A percentile compares a stretch with the other conserved stretches of the same genome.
Evolutionary conservation across 2,797 vertebrate genomes (phyloP).

Genomic region (Coregonus suidteri): DNA sequence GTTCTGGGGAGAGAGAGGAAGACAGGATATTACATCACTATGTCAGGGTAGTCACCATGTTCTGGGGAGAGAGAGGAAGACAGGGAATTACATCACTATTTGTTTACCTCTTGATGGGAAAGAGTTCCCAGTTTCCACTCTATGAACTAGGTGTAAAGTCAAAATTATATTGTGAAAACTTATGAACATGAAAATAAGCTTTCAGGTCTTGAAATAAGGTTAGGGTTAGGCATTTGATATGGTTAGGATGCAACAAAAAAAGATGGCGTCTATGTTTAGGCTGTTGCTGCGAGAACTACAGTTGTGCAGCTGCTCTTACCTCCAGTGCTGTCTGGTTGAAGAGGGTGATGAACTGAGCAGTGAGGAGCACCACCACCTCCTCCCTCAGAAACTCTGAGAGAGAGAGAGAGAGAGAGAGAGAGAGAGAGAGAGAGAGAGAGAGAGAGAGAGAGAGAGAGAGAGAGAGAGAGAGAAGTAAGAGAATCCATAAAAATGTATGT

Average conservation of each 20-base stretch:
- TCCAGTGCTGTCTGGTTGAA: slow-evolving; percentile 62
- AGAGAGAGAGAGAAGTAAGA: slow-evolving; percentile 22
- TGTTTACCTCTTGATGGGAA: not conserved
- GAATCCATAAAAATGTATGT: slow-evolving; percentile 26
- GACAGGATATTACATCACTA: slow-evolving; percentile 5
- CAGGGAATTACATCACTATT: slow-evolving; percentile 8
- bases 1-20: slow-evolving; percentile 64
- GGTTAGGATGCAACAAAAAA: no score
- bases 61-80: slow-evolving; percentile 59
- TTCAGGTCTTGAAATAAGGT: no score
- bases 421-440: slow-evolving; percentile 33
- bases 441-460: slow-evolving; percentile 6
- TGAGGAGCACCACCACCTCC: slow-evolving; percentile 84
- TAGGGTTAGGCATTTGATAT: no score
- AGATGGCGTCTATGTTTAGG: not conserved
- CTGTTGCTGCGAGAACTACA: not conserved
- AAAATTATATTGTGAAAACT: not conserved
- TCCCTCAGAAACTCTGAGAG: slow-evolving; percentile 80
- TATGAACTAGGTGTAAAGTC: not conserved
- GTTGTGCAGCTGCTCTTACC: slow-evolving; percentile 29
- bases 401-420: not conserved
- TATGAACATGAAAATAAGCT: not conserved
- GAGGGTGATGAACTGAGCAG: slow-evolving; percentile 82
- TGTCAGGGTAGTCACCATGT: slow-evolving; percentile 54
- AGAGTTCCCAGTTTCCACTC: no score